Conservation (phyloP, 2,888 invertebrate species). For the Caenorhabditis japonica region DNA sequence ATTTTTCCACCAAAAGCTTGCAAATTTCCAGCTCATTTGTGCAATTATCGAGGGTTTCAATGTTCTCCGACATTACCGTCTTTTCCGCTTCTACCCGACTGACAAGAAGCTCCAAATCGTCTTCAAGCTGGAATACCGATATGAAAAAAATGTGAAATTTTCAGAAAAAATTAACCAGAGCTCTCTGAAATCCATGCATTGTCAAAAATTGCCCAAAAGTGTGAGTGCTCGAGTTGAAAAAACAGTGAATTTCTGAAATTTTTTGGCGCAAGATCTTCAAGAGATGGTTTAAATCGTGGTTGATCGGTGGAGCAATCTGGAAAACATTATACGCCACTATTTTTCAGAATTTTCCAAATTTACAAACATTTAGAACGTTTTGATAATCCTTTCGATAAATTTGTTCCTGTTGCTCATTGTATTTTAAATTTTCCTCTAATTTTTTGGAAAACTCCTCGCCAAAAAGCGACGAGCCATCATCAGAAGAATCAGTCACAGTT, state of each 20-base stretch:
- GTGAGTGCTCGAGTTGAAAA: background rate
- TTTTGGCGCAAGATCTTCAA: background rate
- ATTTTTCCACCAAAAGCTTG: no score
- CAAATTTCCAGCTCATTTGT: background rate
- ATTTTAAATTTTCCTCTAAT: background rate
- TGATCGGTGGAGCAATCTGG: no score
- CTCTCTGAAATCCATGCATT: slow-evolving; percentile 12
- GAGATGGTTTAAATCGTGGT: background rate
- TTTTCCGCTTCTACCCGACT: background rate
- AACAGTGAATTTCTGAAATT: background rate
- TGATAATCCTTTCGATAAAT: no score
- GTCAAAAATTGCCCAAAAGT: slow-evolving; percentile 14
- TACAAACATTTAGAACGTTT: no score
- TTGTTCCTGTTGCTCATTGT: background rate
- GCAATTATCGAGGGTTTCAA: background rate
- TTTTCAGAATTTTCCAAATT: no score
- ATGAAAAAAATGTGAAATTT: no score
- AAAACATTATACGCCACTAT: no score
- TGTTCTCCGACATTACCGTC: background rate
- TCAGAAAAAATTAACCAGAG: background rate
- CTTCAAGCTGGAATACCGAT: background rate
- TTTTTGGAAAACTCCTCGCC: background rate
- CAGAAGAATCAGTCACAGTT: background rate
- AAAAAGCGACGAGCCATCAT: slow-evolving; percentile 8
- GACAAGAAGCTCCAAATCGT: background rate